Conservation (phyloP, 2,113 vertebrate genomes). For the Pluvialis apricaria region DNA sequence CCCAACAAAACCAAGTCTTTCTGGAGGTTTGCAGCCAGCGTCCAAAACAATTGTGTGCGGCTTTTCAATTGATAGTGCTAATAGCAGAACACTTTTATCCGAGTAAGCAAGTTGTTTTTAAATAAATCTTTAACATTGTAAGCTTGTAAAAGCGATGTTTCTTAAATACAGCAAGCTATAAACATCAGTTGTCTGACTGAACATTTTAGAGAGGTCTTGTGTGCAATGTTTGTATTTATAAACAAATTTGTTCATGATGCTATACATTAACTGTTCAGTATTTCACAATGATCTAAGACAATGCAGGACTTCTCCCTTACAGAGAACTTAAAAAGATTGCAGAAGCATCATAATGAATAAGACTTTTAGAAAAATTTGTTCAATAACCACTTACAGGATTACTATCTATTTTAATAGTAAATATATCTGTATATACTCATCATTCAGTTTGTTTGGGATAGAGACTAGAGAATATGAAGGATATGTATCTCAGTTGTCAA, state of each 20-base stretch:
- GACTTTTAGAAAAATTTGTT: background rate
- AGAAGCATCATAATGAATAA: background rate
- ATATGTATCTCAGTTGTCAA: background rate
- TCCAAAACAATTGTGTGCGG: background rate
- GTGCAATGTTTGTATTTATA: background rate
- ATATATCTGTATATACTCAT: background rate
- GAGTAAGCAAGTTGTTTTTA: background rate
- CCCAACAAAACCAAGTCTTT: background rate
- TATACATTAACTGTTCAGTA: background rate
- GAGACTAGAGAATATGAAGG: background rate
- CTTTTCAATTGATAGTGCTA: background rate
- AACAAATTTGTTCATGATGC: background rate
- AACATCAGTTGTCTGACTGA: background rate
- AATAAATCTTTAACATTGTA: background rate
- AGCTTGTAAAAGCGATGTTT: background rate
- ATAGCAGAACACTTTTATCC: background rate
- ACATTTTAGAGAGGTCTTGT: background rate
- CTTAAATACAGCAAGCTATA: background rate
- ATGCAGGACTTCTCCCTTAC: background rate
- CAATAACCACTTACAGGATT: background rate
- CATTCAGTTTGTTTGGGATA: background rate
- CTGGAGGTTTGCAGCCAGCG: background rate
- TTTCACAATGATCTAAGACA: background rate
- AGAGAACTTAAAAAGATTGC: background rate
- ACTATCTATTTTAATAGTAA: background rate